phyloP scores from a whole-genome alignment of 2,888 invertebrate genomes.

The Scaeva pyrastri region DNA sequence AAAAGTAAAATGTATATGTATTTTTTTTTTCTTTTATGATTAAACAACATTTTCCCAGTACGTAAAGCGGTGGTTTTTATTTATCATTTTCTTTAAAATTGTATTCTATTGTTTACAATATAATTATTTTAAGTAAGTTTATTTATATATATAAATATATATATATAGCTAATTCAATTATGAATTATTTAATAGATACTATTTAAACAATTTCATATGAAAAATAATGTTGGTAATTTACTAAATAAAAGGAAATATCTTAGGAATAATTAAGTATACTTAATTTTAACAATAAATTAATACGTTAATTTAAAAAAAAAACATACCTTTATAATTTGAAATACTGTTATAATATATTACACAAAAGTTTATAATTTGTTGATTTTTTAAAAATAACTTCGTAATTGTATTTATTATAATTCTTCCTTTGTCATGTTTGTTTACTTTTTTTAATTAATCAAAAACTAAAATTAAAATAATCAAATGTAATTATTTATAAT shows the following conservation, averaged over 20 bases:
- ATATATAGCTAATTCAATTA: conserved; percentile 70
- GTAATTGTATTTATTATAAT: conserved; percentile 17
- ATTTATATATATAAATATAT: conserved; percentile 44
- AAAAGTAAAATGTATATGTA: no score
- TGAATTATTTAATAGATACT: conserved; percentile 63
- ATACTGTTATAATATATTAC: conserved; percentile 41
- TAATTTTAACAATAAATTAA: conserved; percentile 27
- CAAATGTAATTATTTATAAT: conserved; percentile 25
- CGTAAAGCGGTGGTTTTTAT: conserved; percentile 84
- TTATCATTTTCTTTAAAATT: conserved; percentile 78
- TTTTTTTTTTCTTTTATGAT: no score
- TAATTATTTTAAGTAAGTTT: conserved; percentile 61
- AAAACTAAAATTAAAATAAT: conserved; percentile 30
- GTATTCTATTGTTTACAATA: conserved; percentile 71
- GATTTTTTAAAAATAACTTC: conserved; percentile 29
- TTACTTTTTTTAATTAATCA: conserved; percentile 11
- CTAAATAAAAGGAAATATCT: conserved; percentile 57
- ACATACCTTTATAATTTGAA: conserved; percentile 23
- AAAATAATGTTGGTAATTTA: conserved; percentile 57
- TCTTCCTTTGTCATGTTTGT: neutral
- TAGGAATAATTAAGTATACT: conserved; percentile 13
- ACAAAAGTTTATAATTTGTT: conserved; percentile 50
- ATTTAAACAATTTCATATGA: conserved; percentile 48
- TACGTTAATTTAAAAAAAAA: conserved; percentile 45
- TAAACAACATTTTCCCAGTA: conserved; percentile 75